Percentiles rank a stretch among this genome's conserved stretches.
These are phyloP conservation scores for Uropsilus gracilis DNA, from an alignment of 2,113 vertebrate genomes.

Conservation along the genomic window DNA sequence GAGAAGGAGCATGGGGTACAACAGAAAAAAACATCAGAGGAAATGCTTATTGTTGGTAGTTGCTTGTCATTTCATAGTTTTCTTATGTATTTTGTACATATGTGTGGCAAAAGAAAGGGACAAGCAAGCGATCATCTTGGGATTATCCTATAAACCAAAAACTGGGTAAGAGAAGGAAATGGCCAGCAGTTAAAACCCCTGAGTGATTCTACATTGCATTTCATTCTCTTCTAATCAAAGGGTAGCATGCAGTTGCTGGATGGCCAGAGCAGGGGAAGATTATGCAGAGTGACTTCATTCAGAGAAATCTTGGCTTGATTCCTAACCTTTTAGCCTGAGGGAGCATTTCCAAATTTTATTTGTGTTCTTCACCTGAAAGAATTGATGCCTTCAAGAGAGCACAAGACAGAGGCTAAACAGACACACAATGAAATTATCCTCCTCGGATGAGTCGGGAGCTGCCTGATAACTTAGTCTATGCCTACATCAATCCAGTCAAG, in stretches of 20 bases:
- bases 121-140: conserved; percentile 51
- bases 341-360: conserved; percentile 77
- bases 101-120: conserved; percentile 8
- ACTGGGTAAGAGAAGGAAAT: conserved; percentile 51
- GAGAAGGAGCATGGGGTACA: conserved; percentile 57
- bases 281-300: conserved; percentile 75
- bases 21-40: not conserved
- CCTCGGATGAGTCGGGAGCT: conserved; percentile 66
- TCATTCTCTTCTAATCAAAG: conserved; percentile 78
- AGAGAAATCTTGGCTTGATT: conserved; percentile 67
- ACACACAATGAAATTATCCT: conserved; percentile 72
- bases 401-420: conserved; percentile 69
- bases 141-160: conserved; percentile 60
- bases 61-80: conserved; percentile 63
- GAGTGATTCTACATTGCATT: conserved; percentile 60
- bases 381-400: conserved; percentile 72
- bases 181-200: conserved; percentile 68
- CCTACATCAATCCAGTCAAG: conserved; percentile 74
- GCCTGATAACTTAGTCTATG: conserved; percentile 68
- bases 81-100: not conserved
- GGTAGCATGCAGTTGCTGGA: conserved; percentile 12
- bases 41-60: conserved; percentile 59
- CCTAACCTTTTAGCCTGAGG: conserved; percentile 68
- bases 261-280: conserved; percentile 25
- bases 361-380: conserved; percentile 71